These are phyloP conservation scores for Epinotia nisella DNA, from an alignment of 2,888 invertebrate species.

Conservation along the genomic window DNA sequence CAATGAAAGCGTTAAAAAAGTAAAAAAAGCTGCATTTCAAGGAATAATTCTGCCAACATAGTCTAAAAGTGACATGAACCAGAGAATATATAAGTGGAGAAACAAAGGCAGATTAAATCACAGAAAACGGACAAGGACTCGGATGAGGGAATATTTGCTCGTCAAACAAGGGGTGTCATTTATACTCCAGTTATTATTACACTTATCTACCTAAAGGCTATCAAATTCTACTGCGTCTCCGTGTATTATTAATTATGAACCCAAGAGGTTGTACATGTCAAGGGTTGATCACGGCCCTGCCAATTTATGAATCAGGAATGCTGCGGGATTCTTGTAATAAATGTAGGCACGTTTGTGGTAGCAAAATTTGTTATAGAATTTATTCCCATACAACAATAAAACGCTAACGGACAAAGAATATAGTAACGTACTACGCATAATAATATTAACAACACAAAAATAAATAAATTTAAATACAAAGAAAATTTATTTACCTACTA, in stretches of 20 bases:
- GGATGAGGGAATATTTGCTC: slow-evolving; percentile 34
- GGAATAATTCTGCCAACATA: background rate
- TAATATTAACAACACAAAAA: no score
- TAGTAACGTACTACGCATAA: no score
- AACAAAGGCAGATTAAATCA: slow-evolving; percentile 39
- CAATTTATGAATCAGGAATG: background rate
- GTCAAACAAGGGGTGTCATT: slow-evolving; percentile 38
- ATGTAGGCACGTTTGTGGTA: background rate
- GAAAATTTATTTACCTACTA: no score
- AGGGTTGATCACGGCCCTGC: background rate
- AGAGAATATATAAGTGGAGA: slow-evolving; percentile 2
- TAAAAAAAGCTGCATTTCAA: background rate
- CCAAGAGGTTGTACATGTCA: background rate
- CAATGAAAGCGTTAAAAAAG: slow-evolving; percentile 2
- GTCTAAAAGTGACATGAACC: background rate
- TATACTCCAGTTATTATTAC: slow-evolving; percentile 26
- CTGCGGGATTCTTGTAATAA: background rate
- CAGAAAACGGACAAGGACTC: slow-evolving; percentile 29
- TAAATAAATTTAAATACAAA: no score
- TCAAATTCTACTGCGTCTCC: background rate
- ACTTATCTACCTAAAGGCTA: background rate
- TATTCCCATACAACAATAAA: no score
- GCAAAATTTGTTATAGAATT: background rate
- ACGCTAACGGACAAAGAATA: no score
- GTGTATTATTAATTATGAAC: slow-evolving; percentile 1